These are phyloP conservation scores for Leptura quadrifasciata DNA, from an alignment of 2,888 invertebrate genomes.

Conservation along the genomic window DNA sequence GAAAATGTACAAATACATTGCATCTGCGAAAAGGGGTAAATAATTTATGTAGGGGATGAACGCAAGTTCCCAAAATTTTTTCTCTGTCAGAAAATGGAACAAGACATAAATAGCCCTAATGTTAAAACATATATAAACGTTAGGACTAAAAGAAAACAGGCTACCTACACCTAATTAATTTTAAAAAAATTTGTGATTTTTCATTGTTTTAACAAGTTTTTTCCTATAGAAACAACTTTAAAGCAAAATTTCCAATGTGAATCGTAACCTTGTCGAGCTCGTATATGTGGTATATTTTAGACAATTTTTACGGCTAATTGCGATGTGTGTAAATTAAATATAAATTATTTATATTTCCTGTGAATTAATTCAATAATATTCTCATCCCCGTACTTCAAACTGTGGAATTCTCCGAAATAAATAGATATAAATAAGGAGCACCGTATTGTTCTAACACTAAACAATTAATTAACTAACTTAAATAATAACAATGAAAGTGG, in stretches of 20 bases:
- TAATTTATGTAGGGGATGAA: too few relatives aligned
- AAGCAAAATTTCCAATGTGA: neutral
- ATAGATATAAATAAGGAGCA: neutral
- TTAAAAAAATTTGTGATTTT: too few relatives aligned
- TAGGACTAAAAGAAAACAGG: too few relatives aligned
- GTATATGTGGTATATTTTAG: neutral
- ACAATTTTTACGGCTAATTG: neutral
- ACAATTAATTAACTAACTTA: neutral
- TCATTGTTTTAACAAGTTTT: too few relatives aligned
- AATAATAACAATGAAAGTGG: neutral
- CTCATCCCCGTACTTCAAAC: neutral
- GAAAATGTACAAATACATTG: too few relatives aligned
- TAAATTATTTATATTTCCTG: constrained; percentile 5
- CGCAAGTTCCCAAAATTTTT: too few relatives aligned
- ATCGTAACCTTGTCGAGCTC: neutral
- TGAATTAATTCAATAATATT: neutral
- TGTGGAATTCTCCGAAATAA: constrained; percentile 3
- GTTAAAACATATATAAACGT: too few relatives aligned
- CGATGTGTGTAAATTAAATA: neutral
- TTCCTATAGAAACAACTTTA: neutral
- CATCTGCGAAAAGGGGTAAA: too few relatives aligned
- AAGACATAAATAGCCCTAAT: too few relatives aligned
- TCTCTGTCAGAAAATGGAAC: too few relatives aligned
- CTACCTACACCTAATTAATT: too few relatives aligned
- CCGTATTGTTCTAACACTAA: neutral